Conservation (phyloP, 2,113 vertebrate genomes). For the Pluvialis apricaria region DNA sequence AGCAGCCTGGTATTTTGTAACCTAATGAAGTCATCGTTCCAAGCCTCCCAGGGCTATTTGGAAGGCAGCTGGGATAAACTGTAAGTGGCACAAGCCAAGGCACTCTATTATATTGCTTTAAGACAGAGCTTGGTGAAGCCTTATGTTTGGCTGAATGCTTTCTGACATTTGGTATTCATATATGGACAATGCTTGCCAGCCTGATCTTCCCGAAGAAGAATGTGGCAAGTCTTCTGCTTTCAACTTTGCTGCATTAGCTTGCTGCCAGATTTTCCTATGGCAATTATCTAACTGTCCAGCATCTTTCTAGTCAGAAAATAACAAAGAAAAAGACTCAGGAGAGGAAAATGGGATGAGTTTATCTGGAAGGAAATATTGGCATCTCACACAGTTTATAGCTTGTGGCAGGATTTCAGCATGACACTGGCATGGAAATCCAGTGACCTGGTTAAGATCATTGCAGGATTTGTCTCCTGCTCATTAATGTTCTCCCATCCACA, state of each 20-base stretch:
- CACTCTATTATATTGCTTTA: neutral
- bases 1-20: neutral
- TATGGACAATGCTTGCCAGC: neutral
- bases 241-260: neutral
- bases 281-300: neutral
- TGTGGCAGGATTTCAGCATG: neutral
- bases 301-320: neutral
- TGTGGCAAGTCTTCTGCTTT: neutral
- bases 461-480: neutral
- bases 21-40: neutral
- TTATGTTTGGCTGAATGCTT: neutral
- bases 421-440: neutral
- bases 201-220: neutral
- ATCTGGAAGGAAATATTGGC: neutral
- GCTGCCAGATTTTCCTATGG: neutral
- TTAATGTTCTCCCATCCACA: neutral
- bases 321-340: neutral
- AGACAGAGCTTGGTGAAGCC: neutral
- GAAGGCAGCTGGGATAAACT: neutral
- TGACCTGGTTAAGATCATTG: neutral
- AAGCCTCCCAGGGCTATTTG: neutral
- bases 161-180: constrained; percentile 7
- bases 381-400: neutral
- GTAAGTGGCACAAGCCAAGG: neutral
- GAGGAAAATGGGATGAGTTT: neutral